phyloP scores from a whole-genome alignment of 1,140 invertebrate species.

The Ips typographus region DNA sequence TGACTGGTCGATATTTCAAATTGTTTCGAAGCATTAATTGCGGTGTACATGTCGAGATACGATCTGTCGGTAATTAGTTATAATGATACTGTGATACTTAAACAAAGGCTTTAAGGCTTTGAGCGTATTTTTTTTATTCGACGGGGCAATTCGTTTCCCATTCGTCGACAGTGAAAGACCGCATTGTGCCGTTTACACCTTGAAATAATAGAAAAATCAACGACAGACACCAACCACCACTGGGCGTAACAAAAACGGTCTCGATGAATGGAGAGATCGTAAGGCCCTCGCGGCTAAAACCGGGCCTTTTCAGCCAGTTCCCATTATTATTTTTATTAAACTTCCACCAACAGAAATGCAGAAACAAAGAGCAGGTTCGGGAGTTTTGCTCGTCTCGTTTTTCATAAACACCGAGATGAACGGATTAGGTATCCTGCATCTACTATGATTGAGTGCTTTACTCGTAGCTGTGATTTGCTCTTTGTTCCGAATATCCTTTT shows the following conservation, averaged over 20 bases:
- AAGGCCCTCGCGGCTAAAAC: conserved; percentile 8
- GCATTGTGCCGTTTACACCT: conserved; percentile 7
- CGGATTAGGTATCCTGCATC: background rate
- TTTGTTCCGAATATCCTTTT: too few species aligned
- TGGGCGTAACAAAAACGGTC: conserved; percentile 1
- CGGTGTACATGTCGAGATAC: too few species aligned
- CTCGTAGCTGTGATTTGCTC: too few species aligned
- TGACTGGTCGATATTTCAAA: too few species aligned
- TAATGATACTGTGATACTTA: background rate
- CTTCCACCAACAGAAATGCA: conserved; percentile 6
- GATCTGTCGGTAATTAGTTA: too few species aligned
- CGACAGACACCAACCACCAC: background rate
- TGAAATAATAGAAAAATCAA: conserved; percentile 11
- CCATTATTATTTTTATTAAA: conserved; percentile 17
- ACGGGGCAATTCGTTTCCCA: background rate
- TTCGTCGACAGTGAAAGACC: conserved; percentile 3
- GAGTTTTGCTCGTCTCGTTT: conserved; percentile 5
- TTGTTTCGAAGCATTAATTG: too few species aligned
- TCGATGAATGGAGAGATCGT: conserved; percentile 3
- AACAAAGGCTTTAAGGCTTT: background rate
- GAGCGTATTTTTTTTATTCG: background rate
- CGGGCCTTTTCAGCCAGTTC: conserved; percentile 3
- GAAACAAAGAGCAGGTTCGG: conserved; percentile 10
- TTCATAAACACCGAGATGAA: conserved; percentile 3
- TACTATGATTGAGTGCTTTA: too few species aligned